These are phyloP conservation scores for Lepidochitona cinerea DNA, from an alignment of 2,888 invertebrate species.

Conservation along the genomic window DNA sequence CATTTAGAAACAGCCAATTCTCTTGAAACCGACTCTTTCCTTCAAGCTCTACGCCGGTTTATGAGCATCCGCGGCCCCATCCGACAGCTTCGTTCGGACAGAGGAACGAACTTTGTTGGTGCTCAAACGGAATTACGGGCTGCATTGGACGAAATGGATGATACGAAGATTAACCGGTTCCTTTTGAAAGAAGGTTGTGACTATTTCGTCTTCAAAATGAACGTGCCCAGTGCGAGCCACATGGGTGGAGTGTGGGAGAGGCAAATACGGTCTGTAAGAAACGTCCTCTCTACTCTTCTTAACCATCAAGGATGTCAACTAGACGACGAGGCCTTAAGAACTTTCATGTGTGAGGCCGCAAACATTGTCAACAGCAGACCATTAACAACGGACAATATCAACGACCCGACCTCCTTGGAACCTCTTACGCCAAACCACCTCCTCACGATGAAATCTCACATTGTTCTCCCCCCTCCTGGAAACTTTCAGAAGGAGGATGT, in stretches of 20 bases:
- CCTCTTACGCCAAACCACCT: conserved; percentile 15
- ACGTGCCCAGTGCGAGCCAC: conserved; percentile 42
- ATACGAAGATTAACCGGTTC: conserved; percentile 13
- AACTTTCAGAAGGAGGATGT: conserved; percentile 23
- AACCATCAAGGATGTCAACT: conserved; percentile 10
- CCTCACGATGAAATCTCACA: conserved; percentile 27
- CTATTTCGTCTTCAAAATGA: conserved; percentile 32
- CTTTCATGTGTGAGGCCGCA: conserved; percentile 31
- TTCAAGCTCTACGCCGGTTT: conserved; percentile 34
- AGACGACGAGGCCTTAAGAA: conserved; percentile 28
- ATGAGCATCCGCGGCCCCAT: conserved; percentile 34
- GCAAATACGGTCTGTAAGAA: conserved; percentile 37
- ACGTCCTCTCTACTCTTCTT: conserved; percentile 28
- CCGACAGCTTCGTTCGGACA: conserved; percentile 25
- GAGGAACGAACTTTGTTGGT: conserved; percentile 37
- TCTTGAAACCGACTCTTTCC: conserved; percentile 36
- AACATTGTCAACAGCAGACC: conserved; percentile 33
- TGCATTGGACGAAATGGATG: conserved; percentile 19
- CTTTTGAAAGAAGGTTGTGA: conserved; percentile 19
- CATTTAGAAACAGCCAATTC: conserved; percentile 46
- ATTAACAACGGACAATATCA: conserved; percentile 18
- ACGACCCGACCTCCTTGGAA: conserved; percentile 13
- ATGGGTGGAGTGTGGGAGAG: conserved; percentile 49
- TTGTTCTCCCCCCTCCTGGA: conserved; percentile 31
- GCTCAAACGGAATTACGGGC: conserved; percentile 24